Base-by-base conservation (phyloP, 2,888 invertebrate genomes). In the Epirrita christyi region DNA sequence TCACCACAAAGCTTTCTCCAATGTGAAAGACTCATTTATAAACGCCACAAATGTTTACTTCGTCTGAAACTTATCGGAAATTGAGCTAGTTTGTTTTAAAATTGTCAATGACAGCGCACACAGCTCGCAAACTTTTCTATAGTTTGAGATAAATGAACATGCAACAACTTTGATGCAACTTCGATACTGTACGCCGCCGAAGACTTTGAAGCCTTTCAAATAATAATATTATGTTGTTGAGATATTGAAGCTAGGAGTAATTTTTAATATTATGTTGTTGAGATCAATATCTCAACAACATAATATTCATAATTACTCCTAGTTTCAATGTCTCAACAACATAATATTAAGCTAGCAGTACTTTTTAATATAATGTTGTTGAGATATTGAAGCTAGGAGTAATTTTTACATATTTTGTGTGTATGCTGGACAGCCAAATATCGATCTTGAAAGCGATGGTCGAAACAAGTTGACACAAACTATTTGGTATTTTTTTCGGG, bases 71-170 rank as follows among this genome's bases (percentile, higher is more conserved):
- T 55, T 47, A 40, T 44, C 45, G 45, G 52, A 63, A 66, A 64
- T 61, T 48, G 56, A 66, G 58, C 60, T 58, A 54, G 59, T 63
- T 64, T 28, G 42, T 56, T 41, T 58, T 54, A 29, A 41, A 60
- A 55, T 56, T 59, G 41, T 51, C 45, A 63, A 53, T 59, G 63
- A 55, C 63, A 63, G 53, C 38, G 40, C 51, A 45, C 38, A 57
- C 34, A 27, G 37, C 37, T 21, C 4, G 51, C 55, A 29, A 32
- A 13, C 49, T 53, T 46, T 28, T 50, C 59, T 50, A 55, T 57
- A 61, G 59, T 50, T 52, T 37, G 41, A 59, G 63, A 63, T 62
- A 66, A 64, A 68, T 56, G 64, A 64, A 43, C 51, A 27, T 58
- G 53, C 52, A 45, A 53, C 29, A 64, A 66, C 47, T 68, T 62